phyloP scores from a whole-genome alignment of 2,797 vertebrate genomes.

The Heteromormyrus szaboi region DNA sequence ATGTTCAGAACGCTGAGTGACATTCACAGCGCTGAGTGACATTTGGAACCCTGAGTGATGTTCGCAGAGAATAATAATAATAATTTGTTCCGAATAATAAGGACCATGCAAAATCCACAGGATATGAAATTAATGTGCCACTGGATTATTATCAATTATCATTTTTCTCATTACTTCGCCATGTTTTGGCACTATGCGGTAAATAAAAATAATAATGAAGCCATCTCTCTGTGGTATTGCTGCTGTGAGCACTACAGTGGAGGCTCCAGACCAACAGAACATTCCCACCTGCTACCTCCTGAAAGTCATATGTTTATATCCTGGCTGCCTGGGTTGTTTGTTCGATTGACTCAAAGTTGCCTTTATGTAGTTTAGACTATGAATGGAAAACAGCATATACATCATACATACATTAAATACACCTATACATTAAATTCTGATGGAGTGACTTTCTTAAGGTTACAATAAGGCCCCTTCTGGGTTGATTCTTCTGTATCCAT shows the following conservation, averaged over 20 bases:
- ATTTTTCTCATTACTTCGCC: slow-evolving; percentile 52
- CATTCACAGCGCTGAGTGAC: background rate
- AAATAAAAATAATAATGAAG: slow-evolving; percentile 30
- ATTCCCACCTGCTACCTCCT: background rate
- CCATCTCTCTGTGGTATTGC: background rate
- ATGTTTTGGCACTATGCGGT: slow-evolving; percentile 21
- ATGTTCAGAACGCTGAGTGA: background rate
- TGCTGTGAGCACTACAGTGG: background rate
- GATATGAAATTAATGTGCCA: slow-evolving; percentile 49
- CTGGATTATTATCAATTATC: slow-evolving; percentile 52
- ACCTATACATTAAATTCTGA: background rate
- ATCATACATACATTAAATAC: background rate
- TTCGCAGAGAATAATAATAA: slow-evolving; percentile 30
- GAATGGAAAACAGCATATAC: background rate
- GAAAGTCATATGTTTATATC: background rate
- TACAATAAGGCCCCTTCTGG: background rate
- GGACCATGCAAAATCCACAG: slow-evolving; percentile 47
- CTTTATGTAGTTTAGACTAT: background rate
- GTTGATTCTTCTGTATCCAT: background rate
- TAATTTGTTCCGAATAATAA: slow-evolving; percentile 49
- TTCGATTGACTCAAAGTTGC: background rate
- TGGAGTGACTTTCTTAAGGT: background rate
- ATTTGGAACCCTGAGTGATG: background rate
- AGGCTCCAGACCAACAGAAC: background rate
- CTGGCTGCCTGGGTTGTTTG: background rate